phyloP scores from a whole-genome alignment of 2,113 vertebrate species.

The Campylorhamphus procurvoides region DNA sequence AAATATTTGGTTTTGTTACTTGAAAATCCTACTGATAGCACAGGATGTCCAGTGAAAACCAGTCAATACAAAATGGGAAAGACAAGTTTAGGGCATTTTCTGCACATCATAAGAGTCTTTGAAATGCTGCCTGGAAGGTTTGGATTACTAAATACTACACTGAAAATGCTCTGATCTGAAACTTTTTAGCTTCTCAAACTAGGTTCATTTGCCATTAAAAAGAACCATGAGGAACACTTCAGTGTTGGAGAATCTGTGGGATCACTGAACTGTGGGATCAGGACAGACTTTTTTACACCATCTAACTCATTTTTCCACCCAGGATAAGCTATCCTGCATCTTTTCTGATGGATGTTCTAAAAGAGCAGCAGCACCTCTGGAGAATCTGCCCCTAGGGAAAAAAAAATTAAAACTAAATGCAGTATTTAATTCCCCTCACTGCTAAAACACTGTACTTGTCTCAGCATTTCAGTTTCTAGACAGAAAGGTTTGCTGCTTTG shows the following conservation, averaged over 20 bases:
- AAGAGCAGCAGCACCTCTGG: background rate
- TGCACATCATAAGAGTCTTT: background rate
- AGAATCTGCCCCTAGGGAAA: background rate
- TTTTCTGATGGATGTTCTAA: background rate
- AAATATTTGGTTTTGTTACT: background rate
- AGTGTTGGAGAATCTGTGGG: background rate
- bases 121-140: background rate
- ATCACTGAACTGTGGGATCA: background rate
- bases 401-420: background rate
- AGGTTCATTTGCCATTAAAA: background rate
- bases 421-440: background rate
- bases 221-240: background rate
- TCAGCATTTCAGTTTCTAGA: background rate
- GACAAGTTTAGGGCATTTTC: background rate
- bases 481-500: background rate
- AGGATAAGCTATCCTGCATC: background rate
- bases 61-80: background rate
- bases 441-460: background rate
- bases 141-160: background rate
- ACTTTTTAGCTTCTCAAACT: background rate
- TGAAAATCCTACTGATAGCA: background rate
- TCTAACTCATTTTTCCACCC: background rate
- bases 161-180: background rate
- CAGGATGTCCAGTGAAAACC: background rate
- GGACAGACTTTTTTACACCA: background rate